These are phyloP conservation scores for Monopterus albus DNA, from an alignment of 2,113 vertebrate genomes.

Conservation along the genomic window DNA sequence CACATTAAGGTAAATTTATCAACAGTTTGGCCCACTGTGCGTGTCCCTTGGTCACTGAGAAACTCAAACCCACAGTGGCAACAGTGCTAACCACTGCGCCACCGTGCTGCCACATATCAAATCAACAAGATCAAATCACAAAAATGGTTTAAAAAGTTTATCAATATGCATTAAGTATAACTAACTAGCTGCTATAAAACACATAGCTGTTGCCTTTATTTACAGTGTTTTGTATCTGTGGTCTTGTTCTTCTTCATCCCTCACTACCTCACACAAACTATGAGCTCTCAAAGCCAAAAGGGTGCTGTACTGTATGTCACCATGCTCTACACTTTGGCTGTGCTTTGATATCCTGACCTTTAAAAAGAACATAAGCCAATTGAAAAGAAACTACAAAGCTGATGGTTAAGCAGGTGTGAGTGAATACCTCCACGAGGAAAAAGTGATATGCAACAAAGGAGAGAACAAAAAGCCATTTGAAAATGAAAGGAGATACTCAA, in stretches of 20 bases:
- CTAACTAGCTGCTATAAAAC: too few species aligned
- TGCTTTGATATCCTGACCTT: background rate
- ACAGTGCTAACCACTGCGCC: too few species aligned
- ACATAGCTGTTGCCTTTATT: too few species aligned
- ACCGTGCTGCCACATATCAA: too few species aligned
- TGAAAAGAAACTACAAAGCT: constrained; percentile 6
- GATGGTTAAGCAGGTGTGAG: background rate
- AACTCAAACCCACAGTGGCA: too few species aligned
- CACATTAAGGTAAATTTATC: background rate
- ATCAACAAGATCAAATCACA: background rate
- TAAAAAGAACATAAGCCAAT: constrained; percentile 3
- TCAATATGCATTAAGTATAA: background rate
- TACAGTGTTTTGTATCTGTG: background rate
- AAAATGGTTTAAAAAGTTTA: background rate
- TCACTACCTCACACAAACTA: background rate
- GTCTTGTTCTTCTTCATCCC: background rate
- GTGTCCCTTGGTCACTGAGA: too few species aligned
- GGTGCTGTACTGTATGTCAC: background rate
- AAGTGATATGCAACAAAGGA: constrained; percentile 19
- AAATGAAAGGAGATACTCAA: constrained; percentile 38
- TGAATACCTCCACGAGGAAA: background rate
- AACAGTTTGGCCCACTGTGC: too few species aligned
- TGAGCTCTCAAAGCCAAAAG: background rate
- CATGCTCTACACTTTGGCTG: background rate
- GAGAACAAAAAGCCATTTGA: constrained; percentile 19